These are phyloP conservation scores for Pygoscelis antarcticus DNA, from an alignment of 2,113 vertebrate genomes.

Conservation along the genomic window DNA sequence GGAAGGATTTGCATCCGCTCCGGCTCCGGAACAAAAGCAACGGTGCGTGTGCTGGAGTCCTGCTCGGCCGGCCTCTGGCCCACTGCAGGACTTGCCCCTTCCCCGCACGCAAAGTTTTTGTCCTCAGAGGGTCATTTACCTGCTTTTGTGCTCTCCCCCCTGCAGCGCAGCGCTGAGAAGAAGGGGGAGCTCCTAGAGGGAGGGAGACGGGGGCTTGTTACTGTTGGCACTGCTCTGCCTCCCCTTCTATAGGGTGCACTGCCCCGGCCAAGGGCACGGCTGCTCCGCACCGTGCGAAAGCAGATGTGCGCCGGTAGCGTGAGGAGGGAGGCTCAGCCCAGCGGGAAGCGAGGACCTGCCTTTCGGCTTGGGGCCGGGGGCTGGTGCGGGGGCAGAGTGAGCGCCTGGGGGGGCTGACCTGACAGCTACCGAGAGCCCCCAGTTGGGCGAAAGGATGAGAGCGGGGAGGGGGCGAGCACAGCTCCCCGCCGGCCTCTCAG, in stretches of 20 bases:
- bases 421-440: background rate
- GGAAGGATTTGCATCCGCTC: background rate
- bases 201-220: background rate
- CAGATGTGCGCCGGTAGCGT: background rate
- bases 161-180: background rate
- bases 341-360: background rate
- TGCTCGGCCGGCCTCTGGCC: background rate
- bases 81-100: background rate
- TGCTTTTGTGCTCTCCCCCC: background rate
- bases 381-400: background rate
- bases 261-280: background rate
- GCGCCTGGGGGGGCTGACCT: background rate
- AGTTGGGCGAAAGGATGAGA: background rate
- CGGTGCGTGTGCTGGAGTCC: background rate
- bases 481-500: background rate
- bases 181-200: background rate
- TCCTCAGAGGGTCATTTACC: background rate
- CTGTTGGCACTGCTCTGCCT: background rate
- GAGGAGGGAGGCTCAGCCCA: background rate
- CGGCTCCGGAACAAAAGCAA: background rate
- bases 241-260: background rate
- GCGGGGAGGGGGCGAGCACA: background rate
- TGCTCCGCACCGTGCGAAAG: background rate
- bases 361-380: background rate
- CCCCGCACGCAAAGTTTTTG: background rate